Base-by-base conservation (phyloP, 2,888 invertebrate genomes). In the Norana najaformis region DNA sequence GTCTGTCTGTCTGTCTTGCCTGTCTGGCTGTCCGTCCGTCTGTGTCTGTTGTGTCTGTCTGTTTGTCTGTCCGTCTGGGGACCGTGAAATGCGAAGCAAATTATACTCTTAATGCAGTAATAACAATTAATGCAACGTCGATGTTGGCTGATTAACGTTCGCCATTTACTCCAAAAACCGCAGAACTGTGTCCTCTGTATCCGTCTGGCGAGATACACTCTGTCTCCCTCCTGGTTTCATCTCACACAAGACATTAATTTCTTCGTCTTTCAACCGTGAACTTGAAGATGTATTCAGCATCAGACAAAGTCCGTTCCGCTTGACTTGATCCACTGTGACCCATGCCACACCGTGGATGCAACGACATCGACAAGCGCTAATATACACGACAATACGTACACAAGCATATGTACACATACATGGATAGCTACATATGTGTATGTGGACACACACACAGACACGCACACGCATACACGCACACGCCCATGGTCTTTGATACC, bases 251-350 rank as follows among this genome's bases (percentile, higher is more conserved):
- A 8, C 69, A 69, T 69, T 69, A 69, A 69, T 69, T n/a, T n/a
- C 69, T 69, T 69, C 69, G 69, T n/a, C 69, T n/a, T 30, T 69
- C 69, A 69, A 8, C 69, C 69, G 69, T 69, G 69, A 69, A 69
- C 69, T 47, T 47, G 69, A n/a, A 69, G 69, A 13, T n/a, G n/a
- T 69, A 30, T 69, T 69, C 69, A 30, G 69, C 5, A 69, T 30
- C 69, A 69, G n/a, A 69, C 69, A 69, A n/a, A n/a, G 69, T 69
- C 69, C n/a, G 69, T 69, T 69, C 69, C 69, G 69, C 69, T n/a
- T n/a, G 69, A 69, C 47, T 69, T 1, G 1, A 69, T n/a, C 69
- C n/a, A n/a, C 69, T 69, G 69, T n/a, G 69, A 69, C 69, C 69
- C 69, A n/a, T 69, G 69, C n/a, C 69, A 69, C 30, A 69, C 69